Conservation (phyloP, 2,797 vertebrate species). For the Gymnothorax reevesii region DNA sequence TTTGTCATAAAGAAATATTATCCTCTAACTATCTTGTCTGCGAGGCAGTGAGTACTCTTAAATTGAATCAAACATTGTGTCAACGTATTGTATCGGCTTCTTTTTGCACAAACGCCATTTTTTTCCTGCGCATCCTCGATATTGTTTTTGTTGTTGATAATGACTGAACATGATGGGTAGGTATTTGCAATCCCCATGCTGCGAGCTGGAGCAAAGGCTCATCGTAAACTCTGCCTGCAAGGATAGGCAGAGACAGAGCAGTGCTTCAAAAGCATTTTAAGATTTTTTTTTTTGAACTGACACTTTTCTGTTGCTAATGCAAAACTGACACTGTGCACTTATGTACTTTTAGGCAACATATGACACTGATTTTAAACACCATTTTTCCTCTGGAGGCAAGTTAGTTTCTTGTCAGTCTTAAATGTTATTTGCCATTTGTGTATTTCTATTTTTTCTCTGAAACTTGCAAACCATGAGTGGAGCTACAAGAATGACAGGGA, state of each 20-base stretch:
- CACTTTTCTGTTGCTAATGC: background rate
- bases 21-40: background rate
- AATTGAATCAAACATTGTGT: background rate
- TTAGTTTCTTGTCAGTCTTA: background rate
- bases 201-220: no score
- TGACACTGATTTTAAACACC: background rate
- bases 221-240: no score
- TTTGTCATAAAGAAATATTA: background rate
- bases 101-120: background rate
- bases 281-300: background rate
- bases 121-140: background rate
- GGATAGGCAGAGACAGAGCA: background rate
- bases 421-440: slow-evolving; percentile 2
- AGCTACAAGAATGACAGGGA: background rate
- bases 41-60: background rate
- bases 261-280: background rate
- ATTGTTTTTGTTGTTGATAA: background rate
- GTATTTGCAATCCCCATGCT: no score
- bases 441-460: background rate
- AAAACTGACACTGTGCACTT: background rate
- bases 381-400: background rate
- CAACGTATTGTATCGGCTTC: background rate
- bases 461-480: background rate
- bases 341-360: background rate
- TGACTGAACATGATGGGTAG: no score